Evolutionary conservation across 2,113 vertebrate genomes (phyloP), one percentile per base, ranked within the genome.

Genomic region (Columba janthina): DNA sequence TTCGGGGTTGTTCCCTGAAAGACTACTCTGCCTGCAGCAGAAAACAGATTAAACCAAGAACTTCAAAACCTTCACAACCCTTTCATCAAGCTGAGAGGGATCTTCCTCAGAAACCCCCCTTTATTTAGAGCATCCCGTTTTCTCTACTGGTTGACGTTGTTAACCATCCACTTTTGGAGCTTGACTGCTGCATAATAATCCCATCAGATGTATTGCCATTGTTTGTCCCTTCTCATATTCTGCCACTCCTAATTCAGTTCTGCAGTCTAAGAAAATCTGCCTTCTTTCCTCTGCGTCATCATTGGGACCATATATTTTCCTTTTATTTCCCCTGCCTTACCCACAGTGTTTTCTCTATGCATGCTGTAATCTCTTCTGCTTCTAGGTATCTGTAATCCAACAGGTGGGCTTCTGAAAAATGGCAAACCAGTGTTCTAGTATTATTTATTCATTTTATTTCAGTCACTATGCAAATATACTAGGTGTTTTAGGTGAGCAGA

Each of bases 1-100:
- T 61, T 85, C 64, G 92, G 44, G 65, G 73, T 92, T 88, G 72
- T 91, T 96, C 56, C 48, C 69, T 93, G 86, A 89, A 94, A 90
- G 56, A 77, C 38, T 57, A 17, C 34, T 67, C 29, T 50, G 8
- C 77, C 84, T 92, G 51, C 57, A 78, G 65, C 26, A 65, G 32
- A 90, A 95, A 78, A 90, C 46, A 74, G 75, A 44, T 90, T 74
- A 75, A 66, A 44, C 74, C n/a, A 77, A 79, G 82, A 34, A 38
- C 14, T 85, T 71, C 60, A 72, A 94, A 91, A 71, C 20, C 11
- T 85, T 82, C 48, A 70, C 29, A 83, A 40, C 24, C 20, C 51
- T 88, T 85, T 64, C 40, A 71, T 82, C 56, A 81, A 60, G 42
- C 40, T 77, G 65, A 69, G 64, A 77, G n/a, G 18, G 32, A 40